phyloP scores from a whole-genome alignment of 2,888 invertebrate species.

The Pollenia amentaria region DNA sequence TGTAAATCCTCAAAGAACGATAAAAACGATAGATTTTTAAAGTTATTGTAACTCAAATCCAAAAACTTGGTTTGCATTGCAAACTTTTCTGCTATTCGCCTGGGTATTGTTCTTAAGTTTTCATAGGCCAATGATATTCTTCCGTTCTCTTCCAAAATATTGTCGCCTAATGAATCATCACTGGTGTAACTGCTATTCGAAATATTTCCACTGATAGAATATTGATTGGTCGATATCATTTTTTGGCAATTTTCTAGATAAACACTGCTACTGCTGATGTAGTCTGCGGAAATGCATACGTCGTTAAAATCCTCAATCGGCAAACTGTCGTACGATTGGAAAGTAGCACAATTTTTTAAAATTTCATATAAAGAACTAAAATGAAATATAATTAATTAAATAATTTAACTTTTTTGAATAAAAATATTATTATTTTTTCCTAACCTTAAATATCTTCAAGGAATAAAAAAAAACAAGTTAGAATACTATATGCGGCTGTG shows the following conservation, averaged over 20 bases:
- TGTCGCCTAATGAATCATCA: conserved; percentile 81
- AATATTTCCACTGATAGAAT: conserved; percentile 78
- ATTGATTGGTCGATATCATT: conserved; percentile 80
- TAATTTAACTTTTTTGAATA: too few species aligned
- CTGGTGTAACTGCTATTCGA: conserved; percentile 78
- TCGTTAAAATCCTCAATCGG: conserved; percentile 79
- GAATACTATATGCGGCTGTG: too few species aligned
- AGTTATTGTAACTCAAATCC: conserved; percentile 90
- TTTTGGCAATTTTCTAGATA: conserved; percentile 76
- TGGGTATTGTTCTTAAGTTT: conserved; percentile 88
- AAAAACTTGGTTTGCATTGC: conserved; percentile 87
- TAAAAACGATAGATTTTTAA: conserved; percentile 91
- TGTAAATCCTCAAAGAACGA: conserved; percentile 90
- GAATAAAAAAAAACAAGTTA: too few species aligned
- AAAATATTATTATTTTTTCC: too few species aligned
- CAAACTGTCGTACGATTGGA: conserved; percentile 80
- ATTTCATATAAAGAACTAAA: conserved; percentile 78
- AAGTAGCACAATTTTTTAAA: conserved; percentile 80
- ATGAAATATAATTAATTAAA: not conserved
- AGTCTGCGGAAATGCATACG: conserved; percentile 74
- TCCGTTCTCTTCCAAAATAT: conserved; percentile 85
- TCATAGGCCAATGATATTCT: conserved; percentile 90
- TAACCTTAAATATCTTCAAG: too few species aligned
- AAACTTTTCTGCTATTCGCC: conserved; percentile 87
- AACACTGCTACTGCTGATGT: conserved; percentile 61